These are phyloP conservation scores for Martes martes DNA, from an alignment of 2,113 vertebrate genomes.

Conservation along the genomic window DNA sequence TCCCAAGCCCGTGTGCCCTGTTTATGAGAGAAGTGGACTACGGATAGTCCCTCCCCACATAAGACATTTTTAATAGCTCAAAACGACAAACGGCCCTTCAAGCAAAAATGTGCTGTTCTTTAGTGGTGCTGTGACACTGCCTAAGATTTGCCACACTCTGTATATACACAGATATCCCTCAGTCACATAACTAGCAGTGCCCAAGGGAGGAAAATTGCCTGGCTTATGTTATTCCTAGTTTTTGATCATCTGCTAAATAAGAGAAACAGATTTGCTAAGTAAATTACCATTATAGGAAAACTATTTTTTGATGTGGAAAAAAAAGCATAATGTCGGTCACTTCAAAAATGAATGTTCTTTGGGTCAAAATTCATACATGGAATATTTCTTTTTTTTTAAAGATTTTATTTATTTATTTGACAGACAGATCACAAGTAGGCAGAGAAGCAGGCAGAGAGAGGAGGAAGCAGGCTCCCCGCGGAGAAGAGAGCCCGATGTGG, in stretches of 20 bases:
- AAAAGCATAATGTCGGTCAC: not conserved
- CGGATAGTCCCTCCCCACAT: not conserved
- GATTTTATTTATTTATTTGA: too few relatives aligned
- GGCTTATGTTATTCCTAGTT: not conserved
- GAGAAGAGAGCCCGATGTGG: too few relatives aligned
- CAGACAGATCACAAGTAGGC: too few relatives aligned
- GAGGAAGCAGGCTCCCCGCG: too few relatives aligned
- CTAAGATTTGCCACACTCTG: not conserved
- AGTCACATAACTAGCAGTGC: not conserved
- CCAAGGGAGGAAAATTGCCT: not conserved
- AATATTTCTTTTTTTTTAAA: not conserved
- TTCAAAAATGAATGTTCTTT: not conserved
- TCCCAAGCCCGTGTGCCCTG: not conserved
- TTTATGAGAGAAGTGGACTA: not conserved
- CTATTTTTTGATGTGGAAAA: not conserved
- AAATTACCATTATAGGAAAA: not conserved
- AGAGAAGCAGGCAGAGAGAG: too few relatives aligned
- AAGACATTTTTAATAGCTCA: slow-evolving; percentile 14
- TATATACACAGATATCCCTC: not conserved
- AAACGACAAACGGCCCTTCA: not conserved
- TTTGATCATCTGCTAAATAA: slow-evolving; percentile 17
- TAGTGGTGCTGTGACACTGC: not conserved
- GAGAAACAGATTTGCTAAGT: not conserved
- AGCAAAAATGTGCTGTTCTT: not conserved
- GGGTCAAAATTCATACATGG: not conserved